Evolutionary conservation across 2,888 invertebrate genomes (phyloP).

Genomic region (Habroteleia sp.): DNA sequence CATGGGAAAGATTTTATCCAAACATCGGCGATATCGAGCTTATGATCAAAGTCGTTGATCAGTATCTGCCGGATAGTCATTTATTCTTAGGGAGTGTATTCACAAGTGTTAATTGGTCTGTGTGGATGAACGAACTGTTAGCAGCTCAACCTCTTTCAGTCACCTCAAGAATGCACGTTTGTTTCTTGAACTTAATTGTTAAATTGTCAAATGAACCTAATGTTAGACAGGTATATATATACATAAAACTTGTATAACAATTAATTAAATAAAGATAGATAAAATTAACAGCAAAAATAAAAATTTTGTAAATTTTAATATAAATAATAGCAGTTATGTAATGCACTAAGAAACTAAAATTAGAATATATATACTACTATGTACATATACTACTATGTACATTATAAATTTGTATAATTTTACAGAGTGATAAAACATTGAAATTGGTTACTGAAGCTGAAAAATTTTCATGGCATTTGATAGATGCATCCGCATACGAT

Average conservation of each 20-base stretch:
- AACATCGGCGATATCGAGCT: slow-evolving; percentile 85
- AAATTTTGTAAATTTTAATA: too few relatives aligned
- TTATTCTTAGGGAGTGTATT: slow-evolving; percentile 87
- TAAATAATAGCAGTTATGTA: too few relatives aligned
- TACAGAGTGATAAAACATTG: slow-evolving; percentile 81
- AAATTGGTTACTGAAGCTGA: slow-evolving; percentile 84
- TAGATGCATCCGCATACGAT: slow-evolving; percentile 85
- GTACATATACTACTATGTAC: too few relatives aligned
- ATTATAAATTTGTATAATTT: slow-evolving; percentile 2
- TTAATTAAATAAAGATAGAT: too few relatives aligned
- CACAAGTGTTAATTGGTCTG: slow-evolving; percentile 85
- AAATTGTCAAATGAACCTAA: slow-evolving; percentile 88
- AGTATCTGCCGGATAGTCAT: slow-evolving; percentile 87
- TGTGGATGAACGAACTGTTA: slow-evolving; percentile 83
- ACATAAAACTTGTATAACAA: too few relatives aligned
- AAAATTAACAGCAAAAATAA: too few relatives aligned
- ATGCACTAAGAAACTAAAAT: too few relatives aligned
- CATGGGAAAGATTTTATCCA: slow-evolving; percentile 88
- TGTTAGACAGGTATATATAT: slow-evolving; percentile 85
- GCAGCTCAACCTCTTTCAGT: slow-evolving; percentile 79
- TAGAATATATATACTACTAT: too few relatives aligned
- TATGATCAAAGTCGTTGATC: slow-evolving; percentile 85
- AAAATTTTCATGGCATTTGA: slow-evolving; percentile 85
- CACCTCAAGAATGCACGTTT: slow-evolving; percentile 83
- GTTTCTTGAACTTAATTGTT: slow-evolving; percentile 86